Base-by-base conservation (phyloP, 2,888 invertebrate genomes). In the Metopia argyrocephala region DNA sequence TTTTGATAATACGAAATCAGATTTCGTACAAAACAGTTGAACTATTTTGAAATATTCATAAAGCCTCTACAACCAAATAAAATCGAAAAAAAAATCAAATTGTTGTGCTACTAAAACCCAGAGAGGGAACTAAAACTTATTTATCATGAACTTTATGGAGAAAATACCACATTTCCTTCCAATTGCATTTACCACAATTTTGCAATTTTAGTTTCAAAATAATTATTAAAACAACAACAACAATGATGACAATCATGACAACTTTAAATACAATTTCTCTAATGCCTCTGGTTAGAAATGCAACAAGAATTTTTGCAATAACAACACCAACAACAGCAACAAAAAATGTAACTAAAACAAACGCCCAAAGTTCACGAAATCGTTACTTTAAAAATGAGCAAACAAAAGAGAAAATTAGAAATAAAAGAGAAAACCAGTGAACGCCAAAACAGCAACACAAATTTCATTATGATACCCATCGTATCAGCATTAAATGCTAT, bases 341-440 rank as follows among this genome's bases (percentile, higher is more conserved):
- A 76, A 69, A 69, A 69, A 73, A 79, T 71, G 68, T 82, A 79
- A 82, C 79, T 82, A 82, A 82, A 82, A 79, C 65, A 79, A 79
- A 70, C 69, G 65, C 59, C 38, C 46, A 68, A 69, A 82, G 50
- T 75, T 75, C 27, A 59, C 12, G 50, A 57, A 69, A 69, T 56
- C 52, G 23, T 45, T 48, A 31, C 38, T 45, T 52, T 21, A 52
- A 50, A 18, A 50, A 38, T 38, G 38, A 38, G 15, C 12, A 54
- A 12, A 57, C 5, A 7, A 7, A 64, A 45, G 50, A 27, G 20
- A 54, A 57, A 21, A 46, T 31, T 28, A 18, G 50, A 21, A 52
- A 28, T 28, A 23, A 46, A 62, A 66, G 48, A 64, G n/a, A 23
- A 56, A 73, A 52, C 68, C 48, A 27, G 66, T 23, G 23, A 48